phyloP scores from a whole-genome alignment of 2,113 vertebrate species.

The Daboia siamensis region DNA sequence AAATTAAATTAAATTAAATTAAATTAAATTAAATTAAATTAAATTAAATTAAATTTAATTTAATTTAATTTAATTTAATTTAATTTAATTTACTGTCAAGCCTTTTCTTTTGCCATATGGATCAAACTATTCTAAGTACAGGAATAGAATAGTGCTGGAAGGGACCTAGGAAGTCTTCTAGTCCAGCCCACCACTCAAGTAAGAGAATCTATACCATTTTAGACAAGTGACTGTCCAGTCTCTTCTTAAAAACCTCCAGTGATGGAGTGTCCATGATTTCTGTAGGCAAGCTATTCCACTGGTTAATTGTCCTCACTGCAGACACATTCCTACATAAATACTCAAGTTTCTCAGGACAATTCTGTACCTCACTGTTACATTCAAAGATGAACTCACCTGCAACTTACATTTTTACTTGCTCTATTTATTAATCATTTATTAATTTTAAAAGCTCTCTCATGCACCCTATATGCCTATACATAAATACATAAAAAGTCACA shows the following conservation, averaged over 20 bases:
- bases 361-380: not conserved
- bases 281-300: no score
- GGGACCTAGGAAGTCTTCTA: no score
- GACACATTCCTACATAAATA: not conserved
- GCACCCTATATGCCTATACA: not conserved
- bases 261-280: no score
- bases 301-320: not conserved
- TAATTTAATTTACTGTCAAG: not conserved
- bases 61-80: not conserved
- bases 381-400: not conserved
- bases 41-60: no score
- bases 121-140: not conserved
- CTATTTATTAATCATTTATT: not conserved
- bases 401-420: not conserved
- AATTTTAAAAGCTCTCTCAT: not conserved
- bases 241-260: no score
- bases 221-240: no score
- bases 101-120: not conserved
- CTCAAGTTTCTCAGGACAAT: not conserved
- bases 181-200: no score
- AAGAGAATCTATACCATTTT: no score
- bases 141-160: no score
- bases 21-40: no score
- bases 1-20: no score
- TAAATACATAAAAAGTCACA: not conserved